These are phyloP conservation scores for Lissonota sp. DNA, from an alignment of 2,888 invertebrate species.

Conservation along the genomic window DNA sequence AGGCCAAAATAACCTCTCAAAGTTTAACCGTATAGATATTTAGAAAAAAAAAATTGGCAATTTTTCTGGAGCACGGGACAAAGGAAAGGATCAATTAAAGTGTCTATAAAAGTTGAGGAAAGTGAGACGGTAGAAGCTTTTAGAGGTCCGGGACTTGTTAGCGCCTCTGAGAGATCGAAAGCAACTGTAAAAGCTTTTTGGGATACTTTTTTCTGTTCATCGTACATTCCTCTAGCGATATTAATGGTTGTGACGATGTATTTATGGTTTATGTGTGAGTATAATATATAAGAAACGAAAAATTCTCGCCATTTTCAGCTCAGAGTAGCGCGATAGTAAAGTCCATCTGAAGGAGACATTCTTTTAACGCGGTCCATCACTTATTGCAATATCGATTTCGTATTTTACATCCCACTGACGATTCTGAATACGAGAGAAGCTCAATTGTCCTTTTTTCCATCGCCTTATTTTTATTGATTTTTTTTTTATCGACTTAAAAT, in stretches of 20 bases:
- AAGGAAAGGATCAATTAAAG: constrained; percentile 33
- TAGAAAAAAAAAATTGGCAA: too few relatives aligned
- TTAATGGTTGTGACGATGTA: neutral
- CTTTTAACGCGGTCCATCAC: constrained; percentile 33
- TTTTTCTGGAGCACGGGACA: neutral
- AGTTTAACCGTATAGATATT: too few relatives aligned
- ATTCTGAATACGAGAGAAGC: too few relatives aligned
- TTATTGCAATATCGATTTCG: constrained; percentile 72
- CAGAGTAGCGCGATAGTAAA: constrained; percentile 16
- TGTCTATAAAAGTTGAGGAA: constrained; percentile 9
- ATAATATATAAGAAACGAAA: neutral
- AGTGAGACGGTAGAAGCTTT: constrained; percentile 23
- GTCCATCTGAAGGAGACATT: constrained; percentile 58
- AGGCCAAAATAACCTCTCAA: too few relatives aligned
- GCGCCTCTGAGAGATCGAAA: constrained; percentile 15
- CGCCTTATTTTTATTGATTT: too few relatives aligned
- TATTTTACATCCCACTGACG: constrained; percentile 73
- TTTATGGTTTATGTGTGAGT: too few relatives aligned
- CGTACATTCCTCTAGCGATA: constrained; percentile 15
- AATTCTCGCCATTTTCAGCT: constrained; percentile 10
- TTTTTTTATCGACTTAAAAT: too few relatives aligned
- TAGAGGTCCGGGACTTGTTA: constrained; percentile 17
- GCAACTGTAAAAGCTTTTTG: constrained; percentile 25
- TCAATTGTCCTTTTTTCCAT: too few relatives aligned
- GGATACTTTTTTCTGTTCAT: constrained; percentile 32